Conservation (phyloP, 2,888 invertebrate species). For the Polyploca ridens region DNA sequence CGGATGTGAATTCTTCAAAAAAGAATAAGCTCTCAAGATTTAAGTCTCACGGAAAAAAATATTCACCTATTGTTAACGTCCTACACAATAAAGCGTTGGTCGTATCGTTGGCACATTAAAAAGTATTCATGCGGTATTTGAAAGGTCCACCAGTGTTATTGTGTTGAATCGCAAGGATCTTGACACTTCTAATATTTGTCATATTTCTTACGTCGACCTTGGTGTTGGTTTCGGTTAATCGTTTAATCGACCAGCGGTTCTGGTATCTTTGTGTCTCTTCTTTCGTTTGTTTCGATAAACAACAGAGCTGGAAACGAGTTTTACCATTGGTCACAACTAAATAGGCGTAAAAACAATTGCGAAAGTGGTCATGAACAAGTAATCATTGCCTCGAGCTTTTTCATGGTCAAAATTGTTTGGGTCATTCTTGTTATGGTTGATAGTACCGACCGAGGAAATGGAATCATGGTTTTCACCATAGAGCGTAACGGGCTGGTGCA, state of each 20-base stretch:
- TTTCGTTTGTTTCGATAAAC: slow-evolving; percentile 39
- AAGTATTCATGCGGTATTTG: slow-evolving; percentile 83
- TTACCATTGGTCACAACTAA: slow-evolving; percentile 64
- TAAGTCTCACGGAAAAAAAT: slow-evolving; percentile 71
- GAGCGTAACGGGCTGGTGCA: slow-evolving; percentile 64
- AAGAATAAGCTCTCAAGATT: slow-evolving; percentile 75
- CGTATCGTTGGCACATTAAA: slow-evolving; percentile 84
- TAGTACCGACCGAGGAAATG: slow-evolving; percentile 57
- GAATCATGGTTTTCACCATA: slow-evolving; percentile 57
- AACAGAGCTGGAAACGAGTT: slow-evolving; percentile 46
- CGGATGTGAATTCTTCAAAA: slow-evolving; percentile 75
- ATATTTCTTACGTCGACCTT: slow-evolving; percentile 56
- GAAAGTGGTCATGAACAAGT: slow-evolving; percentile 70
- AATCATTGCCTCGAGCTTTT: slow-evolving; percentile 57
- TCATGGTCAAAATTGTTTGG: slow-evolving; percentile 61
- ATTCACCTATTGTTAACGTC: slow-evolving; percentile 63
- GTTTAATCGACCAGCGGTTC: background rate
- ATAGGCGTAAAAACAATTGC: slow-evolving; percentile 77
- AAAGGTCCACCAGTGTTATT: slow-evolving; percentile 67
- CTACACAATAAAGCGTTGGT: slow-evolving; percentile 75
- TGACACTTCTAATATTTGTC: slow-evolving; percentile 77
- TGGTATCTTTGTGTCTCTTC: slow-evolving; percentile 26
- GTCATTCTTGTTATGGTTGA: slow-evolving; percentile 67
- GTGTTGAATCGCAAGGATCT: slow-evolving; percentile 68
- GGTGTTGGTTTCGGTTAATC: slow-evolving; percentile 41